Evolutionary conservation across 2,797 vertebrate genomes (phyloP), one percentile per base, ranked within the genome.

Genomic region (Malacoctenus gilli): DNA sequence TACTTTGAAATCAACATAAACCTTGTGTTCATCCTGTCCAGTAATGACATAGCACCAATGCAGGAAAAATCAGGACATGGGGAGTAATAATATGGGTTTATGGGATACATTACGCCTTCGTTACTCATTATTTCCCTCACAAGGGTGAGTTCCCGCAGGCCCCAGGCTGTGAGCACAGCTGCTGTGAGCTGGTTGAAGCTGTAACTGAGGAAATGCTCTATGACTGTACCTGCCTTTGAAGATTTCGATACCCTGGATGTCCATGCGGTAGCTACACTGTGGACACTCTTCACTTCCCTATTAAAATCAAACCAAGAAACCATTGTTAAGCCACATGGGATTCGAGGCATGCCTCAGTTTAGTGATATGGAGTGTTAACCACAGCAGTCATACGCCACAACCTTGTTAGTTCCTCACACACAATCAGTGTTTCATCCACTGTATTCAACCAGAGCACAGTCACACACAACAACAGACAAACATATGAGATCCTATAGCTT

Each of bases 311-410:
- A 11, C 30, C 30, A 40, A 9, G 5, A 3, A 21, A 30, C 2
- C 37, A 22, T 34, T 55, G n/a, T 40, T 41, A 30, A 36, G 34
- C 34, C 34, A 36, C 34, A 6, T 2, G 34, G 34, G 38, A 11
- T 21, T 7, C 20, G 38, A 40, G 3, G 13, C 38, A 11, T 11
- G 22, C 3, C 11, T 13, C 30, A 16, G 15, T 44, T 44, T 11
- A 34, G 10, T 5, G 14, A 16, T 19, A 20, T 2, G 3, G 2
- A 8, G n/a, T 3, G 11, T 12, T 30, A 14, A n/a, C 12, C n/a
- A 9, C 23, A 40, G 8, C 8, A n/a, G n/a, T n/a, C n/a, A n/a
- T n/a, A n/a, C n/a, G n/a, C 12, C n/a, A 9, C 23, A 40, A n/a
- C 8, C n/a, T 49, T 20, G 20, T 35, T 22, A 35, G 20, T 21